phyloP scores from a whole-genome alignment of 2,113 vertebrate species.

The Mesembrinibis cayennensis region DNA sequence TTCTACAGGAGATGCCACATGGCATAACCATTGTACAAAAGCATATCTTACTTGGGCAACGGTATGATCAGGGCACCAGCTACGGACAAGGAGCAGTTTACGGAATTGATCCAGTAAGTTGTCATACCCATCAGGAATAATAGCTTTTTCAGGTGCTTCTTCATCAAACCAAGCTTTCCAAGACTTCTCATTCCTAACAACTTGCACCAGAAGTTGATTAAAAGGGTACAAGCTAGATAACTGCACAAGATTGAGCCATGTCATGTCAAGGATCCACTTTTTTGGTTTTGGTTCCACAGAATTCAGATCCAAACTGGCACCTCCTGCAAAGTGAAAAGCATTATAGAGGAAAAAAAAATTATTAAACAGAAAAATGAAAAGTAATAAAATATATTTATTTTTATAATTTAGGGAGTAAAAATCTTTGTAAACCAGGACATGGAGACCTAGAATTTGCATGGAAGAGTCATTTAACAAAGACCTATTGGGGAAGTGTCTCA shows the following conservation, averaged over 20 bases:
- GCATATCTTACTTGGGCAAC: conserved; percentile 75
- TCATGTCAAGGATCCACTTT: conserved; percentile 85
- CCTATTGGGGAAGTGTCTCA: not conserved
- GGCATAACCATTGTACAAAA: not conserved
- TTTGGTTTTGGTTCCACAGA: conserved; percentile 81
- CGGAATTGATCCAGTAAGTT: conserved; percentile 76
- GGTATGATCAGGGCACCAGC: conserved; percentile 84
- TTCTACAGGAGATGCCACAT: not conserved
- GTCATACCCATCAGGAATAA: conserved; percentile 80
- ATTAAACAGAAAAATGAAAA: not conserved
- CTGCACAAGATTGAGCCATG: conserved; percentile 86
- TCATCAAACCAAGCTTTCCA: conserved; percentile 85
- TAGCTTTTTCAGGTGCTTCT: conserved; percentile 75
- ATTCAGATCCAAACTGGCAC: conserved; percentile 83
- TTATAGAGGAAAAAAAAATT: not conserved
- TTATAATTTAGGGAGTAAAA: not conserved
- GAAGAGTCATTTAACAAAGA: not conserved
- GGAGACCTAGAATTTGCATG: not conserved
- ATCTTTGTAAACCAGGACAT: not conserved
- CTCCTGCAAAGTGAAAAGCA: conserved; percentile 66
- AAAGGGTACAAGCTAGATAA: conserved; percentile 78
- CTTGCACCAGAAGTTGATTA: conserved; percentile 74
- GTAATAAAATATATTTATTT: not conserved
- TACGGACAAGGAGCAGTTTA: conserved; percentile 82
- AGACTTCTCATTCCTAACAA: conserved; percentile 76